Percentiles rank a stretch among this genome's conserved stretches.
Evolutionary conservation across 2,888 invertebrate genomes (phyloP).

Genomic region (Acrobasis repandana): DNA sequence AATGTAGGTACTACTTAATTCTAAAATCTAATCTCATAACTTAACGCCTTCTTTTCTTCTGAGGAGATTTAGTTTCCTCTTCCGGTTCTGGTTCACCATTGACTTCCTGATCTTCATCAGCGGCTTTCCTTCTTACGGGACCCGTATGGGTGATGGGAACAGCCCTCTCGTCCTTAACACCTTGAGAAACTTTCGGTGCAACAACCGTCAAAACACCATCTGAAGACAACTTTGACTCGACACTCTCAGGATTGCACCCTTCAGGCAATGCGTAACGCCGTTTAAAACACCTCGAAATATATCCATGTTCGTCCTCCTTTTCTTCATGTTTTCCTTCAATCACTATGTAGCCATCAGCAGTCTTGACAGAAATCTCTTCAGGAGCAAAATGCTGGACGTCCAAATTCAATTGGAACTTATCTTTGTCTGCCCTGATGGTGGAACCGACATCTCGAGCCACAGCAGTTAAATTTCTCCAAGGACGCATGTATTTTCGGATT

Average conservation of each 20-base stretch:
- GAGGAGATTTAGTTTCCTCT: slow-evolving; percentile 51
- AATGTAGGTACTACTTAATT: slow-evolving; percentile 1
- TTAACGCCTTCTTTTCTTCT: slow-evolving; percentile 65
- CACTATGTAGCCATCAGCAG: slow-evolving; percentile 86
- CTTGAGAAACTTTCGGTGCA: slow-evolving; percentile 73
- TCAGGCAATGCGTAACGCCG: slow-evolving; percentile 89
- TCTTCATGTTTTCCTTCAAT: slow-evolving; percentile 92
- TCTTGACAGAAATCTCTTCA: slow-evolving; percentile 89
- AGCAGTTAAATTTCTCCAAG: slow-evolving; percentile 68
- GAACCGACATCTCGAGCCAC: slow-evolving; percentile 76
- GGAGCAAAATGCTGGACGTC: slow-evolving; percentile 91
- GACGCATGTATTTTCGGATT: slow-evolving; percentile 58
- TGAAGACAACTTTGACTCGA: slow-evolving; percentile 88
- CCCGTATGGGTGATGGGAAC: slow-evolving; percentile 85
- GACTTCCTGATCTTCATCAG: slow-evolving; percentile 45
- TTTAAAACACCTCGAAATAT: slow-evolving; percentile 88
- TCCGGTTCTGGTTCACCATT: slow-evolving; percentile 30
- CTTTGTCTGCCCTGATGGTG: slow-evolving; percentile 79
- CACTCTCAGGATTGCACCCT: slow-evolving; percentile 86
- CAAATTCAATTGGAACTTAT: slow-evolving; percentile 86
- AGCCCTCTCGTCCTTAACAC: slow-evolving; percentile 68
- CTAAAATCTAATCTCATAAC: slow-evolving; percentile 13
- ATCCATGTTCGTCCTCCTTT: slow-evolving; percentile 88
- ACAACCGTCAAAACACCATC: slow-evolving; percentile 89
- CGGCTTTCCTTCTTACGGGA: slow-evolving; percentile 76